A percentile compares a stretch with the other conserved stretches of the same genome.
These are phyloP conservation scores for Panurus biarmicus DNA, from an alignment of 2,113 vertebrate genomes.

Conservation along the genomic window DNA sequence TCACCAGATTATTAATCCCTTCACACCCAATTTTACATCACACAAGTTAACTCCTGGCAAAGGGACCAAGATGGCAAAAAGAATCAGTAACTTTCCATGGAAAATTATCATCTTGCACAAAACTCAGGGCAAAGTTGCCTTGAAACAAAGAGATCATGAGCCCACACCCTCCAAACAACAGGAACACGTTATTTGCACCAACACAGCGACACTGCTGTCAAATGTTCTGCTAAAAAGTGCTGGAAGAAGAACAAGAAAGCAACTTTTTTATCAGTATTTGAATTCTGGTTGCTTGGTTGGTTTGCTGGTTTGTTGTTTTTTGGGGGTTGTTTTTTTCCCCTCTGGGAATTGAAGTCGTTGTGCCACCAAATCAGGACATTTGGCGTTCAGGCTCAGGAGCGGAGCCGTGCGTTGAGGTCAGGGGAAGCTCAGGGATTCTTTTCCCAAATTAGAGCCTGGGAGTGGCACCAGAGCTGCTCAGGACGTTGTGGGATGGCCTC, in stretches of 20 bases:
- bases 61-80: background rate
- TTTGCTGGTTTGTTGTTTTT: background rate
- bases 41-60: background rate
- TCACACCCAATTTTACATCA: background rate
- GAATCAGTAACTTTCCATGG: background rate
- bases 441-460: background rate
- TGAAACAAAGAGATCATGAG: accelerated
- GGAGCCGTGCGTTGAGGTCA: background rate
- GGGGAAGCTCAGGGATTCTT: background rate
- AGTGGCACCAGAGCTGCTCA: background rate
- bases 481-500: background rate
- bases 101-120: background rate
- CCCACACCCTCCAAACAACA: background rate
- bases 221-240: background rate
- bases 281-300: background rate
- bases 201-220: background rate
- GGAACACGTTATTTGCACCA: accelerated
- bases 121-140: background rate
- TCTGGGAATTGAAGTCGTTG: too few relatives aligned
- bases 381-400: background rate
- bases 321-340: too few relatives aligned
- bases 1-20: background rate
- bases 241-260: background rate
- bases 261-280: background rate
- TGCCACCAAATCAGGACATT: background rate